Conservation (phyloP, 2,797 vertebrate species). For the Silurus lanzhouensis region DNA sequence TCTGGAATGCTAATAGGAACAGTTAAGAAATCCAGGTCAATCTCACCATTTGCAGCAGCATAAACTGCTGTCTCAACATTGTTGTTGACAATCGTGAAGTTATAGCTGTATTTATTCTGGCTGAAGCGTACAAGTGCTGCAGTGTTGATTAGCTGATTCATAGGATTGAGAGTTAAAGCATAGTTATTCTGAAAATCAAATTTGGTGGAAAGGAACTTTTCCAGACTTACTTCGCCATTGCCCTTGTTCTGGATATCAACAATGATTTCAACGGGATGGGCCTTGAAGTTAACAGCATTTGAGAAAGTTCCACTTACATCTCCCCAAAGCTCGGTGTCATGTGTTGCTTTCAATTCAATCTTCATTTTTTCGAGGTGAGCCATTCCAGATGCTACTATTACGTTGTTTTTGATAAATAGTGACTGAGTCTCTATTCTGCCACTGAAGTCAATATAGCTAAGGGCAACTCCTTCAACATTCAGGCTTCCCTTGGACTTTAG, state of each 20-base stretch:
- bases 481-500: constrained; percentile 82
- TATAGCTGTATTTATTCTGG: constrained; percentile 83
- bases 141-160: constrained; percentile 78
- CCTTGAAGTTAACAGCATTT: constrained; percentile 76
- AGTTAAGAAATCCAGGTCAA: constrained; percentile 87
- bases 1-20: constrained; percentile 83
- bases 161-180: constrained; percentile 73
- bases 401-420: constrained; percentile 79
- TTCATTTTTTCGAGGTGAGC: constrained; percentile 74
- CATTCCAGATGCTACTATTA: constrained; percentile 74
- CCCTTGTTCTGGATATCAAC: constrained; percentile 83
- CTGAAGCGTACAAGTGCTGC: constrained; percentile 80
- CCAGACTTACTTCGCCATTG: constrained; percentile 80
- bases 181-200: constrained; percentile 89
- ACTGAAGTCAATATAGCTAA: constrained; percentile 72
- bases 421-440: constrained; percentile 78
- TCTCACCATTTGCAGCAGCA: constrained; percentile 78
- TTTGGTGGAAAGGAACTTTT: constrained; percentile 78
- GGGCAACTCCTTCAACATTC: constrained; percentile 69
- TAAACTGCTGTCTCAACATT: constrained; percentile 74
- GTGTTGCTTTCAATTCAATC: constrained; percentile 76
- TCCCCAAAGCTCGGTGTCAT: constrained; percentile 80
- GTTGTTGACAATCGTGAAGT: constrained; percentile 79
- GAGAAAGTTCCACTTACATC: constrained; percentile 76
- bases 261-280: constrained; percentile 72